phyloP scores from a whole-genome alignment of 2,113 vertebrate species.

The Geococcyx californianus region DNA sequence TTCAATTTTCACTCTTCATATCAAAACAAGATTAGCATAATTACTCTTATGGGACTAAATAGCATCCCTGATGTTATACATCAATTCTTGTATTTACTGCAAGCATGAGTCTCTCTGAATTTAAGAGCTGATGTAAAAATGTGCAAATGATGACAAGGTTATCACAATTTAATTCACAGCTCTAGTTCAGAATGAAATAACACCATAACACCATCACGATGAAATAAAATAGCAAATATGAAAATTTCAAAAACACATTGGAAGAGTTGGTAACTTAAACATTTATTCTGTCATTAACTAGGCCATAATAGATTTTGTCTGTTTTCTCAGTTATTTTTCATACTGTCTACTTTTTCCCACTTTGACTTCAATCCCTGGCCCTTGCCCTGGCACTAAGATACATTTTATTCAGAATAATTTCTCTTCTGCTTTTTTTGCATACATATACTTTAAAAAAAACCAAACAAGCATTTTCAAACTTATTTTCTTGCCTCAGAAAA shows the following conservation, averaged over 20 bases:
- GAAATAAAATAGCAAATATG: background rate
- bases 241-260: background rate
- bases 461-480: background rate
- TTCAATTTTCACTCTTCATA: background rate
- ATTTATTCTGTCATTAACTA: background rate
- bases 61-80: background rate
- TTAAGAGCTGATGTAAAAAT: background rate
- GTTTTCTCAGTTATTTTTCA: background rate
- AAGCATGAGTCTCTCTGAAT: background rate
- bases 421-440: background rate
- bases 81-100: background rate
- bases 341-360: background rate
- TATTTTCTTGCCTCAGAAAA: background rate
- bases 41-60: background rate
- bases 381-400: background rate
- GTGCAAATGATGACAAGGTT: rapidly evolving
- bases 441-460: background rate
- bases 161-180: background rate
- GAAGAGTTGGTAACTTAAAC: background rate
- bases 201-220: background rate
- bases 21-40: background rate
- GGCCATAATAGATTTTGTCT: background rate
- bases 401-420: background rate
- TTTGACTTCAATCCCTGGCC: background rate
- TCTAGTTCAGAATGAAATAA: background rate